These are phyloP conservation scores for Syngnathus scovelli DNA, from an alignment of 2,113 vertebrate genomes.

Conservation along the genomic window DNA sequence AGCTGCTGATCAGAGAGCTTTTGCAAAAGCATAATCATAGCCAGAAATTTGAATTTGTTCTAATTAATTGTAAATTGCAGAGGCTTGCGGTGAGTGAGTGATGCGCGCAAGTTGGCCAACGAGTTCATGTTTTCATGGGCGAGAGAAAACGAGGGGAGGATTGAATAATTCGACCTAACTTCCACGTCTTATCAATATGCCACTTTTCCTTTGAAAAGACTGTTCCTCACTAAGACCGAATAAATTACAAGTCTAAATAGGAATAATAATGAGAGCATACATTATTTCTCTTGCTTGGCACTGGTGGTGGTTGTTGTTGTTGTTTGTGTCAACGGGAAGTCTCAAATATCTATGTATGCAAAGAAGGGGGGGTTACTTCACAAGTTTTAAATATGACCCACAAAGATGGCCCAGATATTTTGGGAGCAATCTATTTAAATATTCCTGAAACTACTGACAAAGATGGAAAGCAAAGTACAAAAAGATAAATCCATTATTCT, in stretches of 20 bases:
- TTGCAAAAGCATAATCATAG: slow-evolving; percentile 47
- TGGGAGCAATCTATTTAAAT: slow-evolving; percentile 60
- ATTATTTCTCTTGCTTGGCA: slow-evolving; percentile 66
- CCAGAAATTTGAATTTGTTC: slow-evolving; percentile 41
- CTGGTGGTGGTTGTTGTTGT: slow-evolving; percentile 61
- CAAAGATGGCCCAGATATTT: slow-evolving; percentile 70
- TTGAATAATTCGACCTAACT: slow-evolving; percentile 64
- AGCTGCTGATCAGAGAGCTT: slow-evolving; percentile 46
- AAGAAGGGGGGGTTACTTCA: slow-evolving; percentile 51
- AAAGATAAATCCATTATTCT: slow-evolving; percentile 5
- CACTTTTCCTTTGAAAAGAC: slow-evolving; percentile 67
- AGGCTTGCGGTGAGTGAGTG: slow-evolving; percentile 42
- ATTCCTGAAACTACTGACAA: slow-evolving; percentile 59
- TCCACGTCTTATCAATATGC: slow-evolving; percentile 63
- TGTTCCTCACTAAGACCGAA: slow-evolving; percentile 63
- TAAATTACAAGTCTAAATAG: slow-evolving; percentile 69
- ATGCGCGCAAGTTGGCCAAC: slow-evolving; percentile 32
- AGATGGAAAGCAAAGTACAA: slow-evolving; percentile 22
- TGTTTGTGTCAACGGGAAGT: slow-evolving; percentile 64
- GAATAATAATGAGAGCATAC: slow-evolving; percentile 71
- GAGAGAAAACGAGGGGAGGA: slow-evolving; percentile 38
- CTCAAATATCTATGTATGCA: slow-evolving; percentile 64
- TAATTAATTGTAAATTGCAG: slow-evolving; percentile 62
- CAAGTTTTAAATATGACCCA: slow-evolving; percentile 68
- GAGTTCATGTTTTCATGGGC: slow-evolving; percentile 40